phyloP scores from a whole-genome alignment of 2,113 vertebrate genomes.

The Oryctolagus cuniculus region mOryCun1.1 NC_091453.1:82330001-82330500 shows the following conservation, averaged over 20 bases:
- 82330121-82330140: slow-evolving; percentile 5
- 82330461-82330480: neutral
- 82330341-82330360: slow-evolving; percentile 1
- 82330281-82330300: slow-evolving; percentile 61
- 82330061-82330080: slow-evolving; percentile 27
- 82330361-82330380: slow-evolving; percentile 52
- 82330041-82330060: neutral
- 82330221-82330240: slow-evolving; percentile 49
- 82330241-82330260: slow-evolving; percentile 49
- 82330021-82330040: slow-evolving; percentile 45
- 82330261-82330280: slow-evolving; percentile 28
- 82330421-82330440: slow-evolving; percentile 49
- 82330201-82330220: neutral
- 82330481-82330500: neutral
- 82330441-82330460: neutral
- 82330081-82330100: neutral
- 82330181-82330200: slow-evolving; percentile 39
- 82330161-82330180: neutral
- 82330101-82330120: slow-evolving; percentile 12
- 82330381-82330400: slow-evolving; percentile 9
- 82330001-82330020: slow-evolving; percentile 37
- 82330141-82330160: neutral
- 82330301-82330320: slow-evolving; percentile 48
- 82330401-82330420: slow-evolving; percentile 42
- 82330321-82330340: slow-evolving; percentile 4